A percentile compares a stretch with the other conserved stretches of the same genome.
phyloP scores from a whole-genome alignment of 2,113 vertebrate species.

The Tursiops truncatus region DNA sequence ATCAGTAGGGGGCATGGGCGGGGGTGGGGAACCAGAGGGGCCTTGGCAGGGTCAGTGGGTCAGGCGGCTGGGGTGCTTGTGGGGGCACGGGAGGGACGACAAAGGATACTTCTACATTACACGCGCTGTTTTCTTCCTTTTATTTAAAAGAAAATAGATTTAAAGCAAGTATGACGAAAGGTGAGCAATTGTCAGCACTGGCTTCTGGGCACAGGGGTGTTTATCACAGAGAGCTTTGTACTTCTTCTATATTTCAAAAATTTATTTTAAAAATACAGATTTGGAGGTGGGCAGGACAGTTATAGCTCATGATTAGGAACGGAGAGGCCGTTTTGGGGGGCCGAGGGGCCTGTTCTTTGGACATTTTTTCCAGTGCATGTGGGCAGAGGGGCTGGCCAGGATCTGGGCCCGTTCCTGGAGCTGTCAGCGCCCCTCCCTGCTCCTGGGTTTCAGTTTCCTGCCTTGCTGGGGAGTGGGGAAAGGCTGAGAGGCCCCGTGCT shows the following conservation, averaged over 20 bases:
- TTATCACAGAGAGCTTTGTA: background rate
- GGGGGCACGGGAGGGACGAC: background rate
- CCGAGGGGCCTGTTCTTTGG: background rate
- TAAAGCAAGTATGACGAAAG: background rate
- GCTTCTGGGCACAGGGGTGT: background rate
- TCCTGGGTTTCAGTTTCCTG: slow-evolving; percentile 45
- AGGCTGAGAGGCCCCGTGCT: slow-evolving; percentile 40
- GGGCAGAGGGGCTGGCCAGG: background rate
- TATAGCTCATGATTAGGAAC: background rate
- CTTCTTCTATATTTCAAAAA: background rate
- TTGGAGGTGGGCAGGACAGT: background rate
- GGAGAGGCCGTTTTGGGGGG: background rate
- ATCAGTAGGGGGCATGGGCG: background rate
- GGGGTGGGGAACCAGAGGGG: background rate
- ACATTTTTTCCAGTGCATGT: background rate
- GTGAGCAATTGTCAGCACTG: background rate
- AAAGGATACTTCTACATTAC: background rate
- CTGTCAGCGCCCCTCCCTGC: background rate
- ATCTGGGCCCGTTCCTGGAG: background rate
- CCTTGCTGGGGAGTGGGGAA: background rate
- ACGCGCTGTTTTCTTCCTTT: background rate
- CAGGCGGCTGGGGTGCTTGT: background rate
- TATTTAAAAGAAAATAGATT: background rate
- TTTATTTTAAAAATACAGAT: background rate
- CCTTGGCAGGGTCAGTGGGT: background rate